A percentile compares a stretch with the other conserved stretches of the same genome.
These are phyloP conservation scores for Morus bassanus DNA, from an alignment of 2,797 vertebrate genomes.

Conservation along the genomic window DNA sequence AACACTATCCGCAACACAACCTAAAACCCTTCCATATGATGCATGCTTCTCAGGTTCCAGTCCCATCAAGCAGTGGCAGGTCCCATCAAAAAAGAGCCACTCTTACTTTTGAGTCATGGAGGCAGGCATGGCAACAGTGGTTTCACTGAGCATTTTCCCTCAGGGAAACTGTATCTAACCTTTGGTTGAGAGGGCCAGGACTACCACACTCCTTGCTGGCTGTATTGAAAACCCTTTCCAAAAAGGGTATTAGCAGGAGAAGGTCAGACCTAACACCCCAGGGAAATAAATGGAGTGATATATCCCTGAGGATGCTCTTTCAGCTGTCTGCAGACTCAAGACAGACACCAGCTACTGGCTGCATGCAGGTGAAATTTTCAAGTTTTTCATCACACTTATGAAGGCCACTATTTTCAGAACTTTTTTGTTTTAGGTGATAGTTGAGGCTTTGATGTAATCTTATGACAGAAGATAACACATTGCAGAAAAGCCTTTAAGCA, in stretches of 20 bases:
- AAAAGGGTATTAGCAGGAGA: not conserved
- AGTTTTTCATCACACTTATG: not conserved
- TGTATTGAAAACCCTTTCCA: not conserved
- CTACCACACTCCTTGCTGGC: not conserved
- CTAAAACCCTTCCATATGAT: not conserved
- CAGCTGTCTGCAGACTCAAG: not conserved
- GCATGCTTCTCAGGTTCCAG: not conserved
- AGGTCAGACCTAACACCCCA: not conserved
- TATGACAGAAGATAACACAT: not conserved
- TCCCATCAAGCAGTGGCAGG: not conserved
- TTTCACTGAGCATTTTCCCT: not conserved
- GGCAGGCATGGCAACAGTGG: not conserved
- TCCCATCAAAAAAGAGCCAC: not conserved
- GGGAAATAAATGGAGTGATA: not conserved
- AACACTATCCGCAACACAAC: no score
- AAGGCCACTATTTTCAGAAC: not conserved
- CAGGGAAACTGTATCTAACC: not conserved
- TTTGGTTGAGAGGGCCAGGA: not conserved
- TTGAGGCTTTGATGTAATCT: not conserved
- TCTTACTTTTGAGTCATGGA: not conserved
- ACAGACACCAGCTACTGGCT: not conserved
- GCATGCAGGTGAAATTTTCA: not conserved
- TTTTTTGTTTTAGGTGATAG: not conserved
- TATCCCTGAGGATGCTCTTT: not conserved
- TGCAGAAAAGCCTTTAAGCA: conserved; percentile 7